These are phyloP conservation scores for Emys orbicularis DNA, from an alignment of 2,797 vertebrate species.

Conservation along the genomic window DNA sequence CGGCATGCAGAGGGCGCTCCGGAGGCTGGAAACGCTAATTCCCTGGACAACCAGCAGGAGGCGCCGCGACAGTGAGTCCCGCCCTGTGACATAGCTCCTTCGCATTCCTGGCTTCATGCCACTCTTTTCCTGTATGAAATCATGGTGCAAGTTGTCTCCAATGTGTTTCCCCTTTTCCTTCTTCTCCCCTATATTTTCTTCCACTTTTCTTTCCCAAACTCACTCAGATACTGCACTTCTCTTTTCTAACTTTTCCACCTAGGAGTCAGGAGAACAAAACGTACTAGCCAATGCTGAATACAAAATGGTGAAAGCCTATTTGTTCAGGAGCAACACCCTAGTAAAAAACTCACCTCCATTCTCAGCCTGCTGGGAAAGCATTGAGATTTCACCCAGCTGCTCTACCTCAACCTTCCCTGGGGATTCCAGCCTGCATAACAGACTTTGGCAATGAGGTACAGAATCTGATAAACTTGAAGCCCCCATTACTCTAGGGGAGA, in stretches of 20 bases:
- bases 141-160: background rate
- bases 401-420: background rate
- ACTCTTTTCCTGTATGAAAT: background rate
- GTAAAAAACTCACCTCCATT: background rate
- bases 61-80: too few species aligned
- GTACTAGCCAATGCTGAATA: background rate
- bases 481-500: background rate
- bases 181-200: background rate
- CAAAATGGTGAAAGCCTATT: background rate
- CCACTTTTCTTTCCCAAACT: background rate
- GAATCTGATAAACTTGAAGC: background rate
- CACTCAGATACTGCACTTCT: background rate
- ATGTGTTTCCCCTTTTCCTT: background rate
- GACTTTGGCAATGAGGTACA: background rate
- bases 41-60: too few species aligned
- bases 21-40: too few species aligned
- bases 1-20: too few species aligned
- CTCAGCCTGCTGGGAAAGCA: background rate
- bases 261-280: background rate
- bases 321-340: background rate
- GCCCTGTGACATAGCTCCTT: background rate
- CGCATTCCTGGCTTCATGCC: background rate
- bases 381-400: background rate
- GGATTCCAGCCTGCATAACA: background rate
- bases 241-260: background rate